Base-by-base conservation (phyloP, 2,888 invertebrate genomes). In the Sphinx pinastri region DNA sequence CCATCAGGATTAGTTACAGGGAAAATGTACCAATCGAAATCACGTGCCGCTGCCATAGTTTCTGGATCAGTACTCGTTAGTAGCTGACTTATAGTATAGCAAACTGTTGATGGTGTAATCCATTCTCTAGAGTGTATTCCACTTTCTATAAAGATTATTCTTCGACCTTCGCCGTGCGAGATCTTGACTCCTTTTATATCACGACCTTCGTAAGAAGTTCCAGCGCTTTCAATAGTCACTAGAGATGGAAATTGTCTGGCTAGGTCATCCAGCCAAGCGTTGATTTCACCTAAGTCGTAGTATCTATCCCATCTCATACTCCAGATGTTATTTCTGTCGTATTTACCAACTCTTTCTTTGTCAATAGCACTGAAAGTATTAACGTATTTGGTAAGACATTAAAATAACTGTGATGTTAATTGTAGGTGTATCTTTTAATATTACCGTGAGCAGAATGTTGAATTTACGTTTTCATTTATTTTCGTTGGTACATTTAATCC, bases 1-100 rank as follows among this genome's bases (percentile, higher is more conserved):
- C 97, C 97, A 88, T 97, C 97, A 49, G 97, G 97, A 84, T 97
- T 97, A 13, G 96, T 94, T 1, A 96, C 95, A 0, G 97, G 97
- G 72, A 97, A 94, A 55, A 97, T 94, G 81, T 97, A 96, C 96
- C 96, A 97, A 79, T 97, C 96, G 78, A 92, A 95, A 71, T 91
- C 92, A n/a, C 90, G 88, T 0, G 95, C 95, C 58, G 94, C 90
- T 0, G 88, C 81, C 71, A 86, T 86, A 0, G 94, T 85, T 7
- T 93, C 91, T 0, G 84, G 75, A 73, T 95, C 85, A 1, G 87
- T 78, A 74, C 95, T 96, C 16, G 94, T 95, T 60, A 96, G 76
- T 5, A 96, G 85, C 76, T 96, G 94, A 77, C 95, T 94, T n/a
- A 95, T 84, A 6, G 96, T 92, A 73, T 93, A 96, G 45, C 95